phyloP scores from a whole-genome alignment of 2,113 vertebrate genomes.

The Oncorhynchus kisutch region DNA sequence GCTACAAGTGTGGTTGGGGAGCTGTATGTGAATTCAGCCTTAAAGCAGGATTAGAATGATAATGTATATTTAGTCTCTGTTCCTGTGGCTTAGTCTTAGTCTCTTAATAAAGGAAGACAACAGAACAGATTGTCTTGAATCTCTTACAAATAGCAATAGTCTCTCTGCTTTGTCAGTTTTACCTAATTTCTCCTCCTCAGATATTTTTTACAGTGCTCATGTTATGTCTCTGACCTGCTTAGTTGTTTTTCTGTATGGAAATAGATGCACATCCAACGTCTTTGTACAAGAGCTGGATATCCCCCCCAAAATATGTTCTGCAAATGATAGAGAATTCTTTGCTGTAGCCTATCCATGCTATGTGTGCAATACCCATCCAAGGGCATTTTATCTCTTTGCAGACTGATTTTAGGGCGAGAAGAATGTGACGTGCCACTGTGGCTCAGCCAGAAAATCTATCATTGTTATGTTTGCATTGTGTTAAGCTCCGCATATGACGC shows the following conservation, averaged over 20 bases:
- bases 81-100: not conserved
- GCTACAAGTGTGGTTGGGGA: not conserved
- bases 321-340: not conserved
- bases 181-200: slow-evolving; percentile 35
- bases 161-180: slow-evolving; percentile 49
- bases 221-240: no score
- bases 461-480: not conserved
- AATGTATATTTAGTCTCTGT: slow-evolving; percentile 11
- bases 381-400: slow-evolving; percentile 35
- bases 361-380: slow-evolving; percentile 58
- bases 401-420: slow-evolving; percentile 13
- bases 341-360: slow-evolving; percentile 17
- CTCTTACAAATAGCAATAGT: slow-evolving; percentile 71
- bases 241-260: not conserved
- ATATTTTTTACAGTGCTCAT: no score
- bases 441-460: not conserved
- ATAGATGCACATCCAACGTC: not conserved
- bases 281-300: not conserved
- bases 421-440: slow-evolving; percentile 26
- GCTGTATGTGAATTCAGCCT: not conserved
- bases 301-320: not conserved
- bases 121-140: slow-evolving; percentile 20
- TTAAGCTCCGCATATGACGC: not conserved
- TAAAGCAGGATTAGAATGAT: slow-evolving; percentile 18
- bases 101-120: not conserved